Evolutionary conservation across 2,888 invertebrate species (phyloP), one percentile per base, ranked within the genome.

Genomic region (Eupeodes latifasciatus): DNA sequence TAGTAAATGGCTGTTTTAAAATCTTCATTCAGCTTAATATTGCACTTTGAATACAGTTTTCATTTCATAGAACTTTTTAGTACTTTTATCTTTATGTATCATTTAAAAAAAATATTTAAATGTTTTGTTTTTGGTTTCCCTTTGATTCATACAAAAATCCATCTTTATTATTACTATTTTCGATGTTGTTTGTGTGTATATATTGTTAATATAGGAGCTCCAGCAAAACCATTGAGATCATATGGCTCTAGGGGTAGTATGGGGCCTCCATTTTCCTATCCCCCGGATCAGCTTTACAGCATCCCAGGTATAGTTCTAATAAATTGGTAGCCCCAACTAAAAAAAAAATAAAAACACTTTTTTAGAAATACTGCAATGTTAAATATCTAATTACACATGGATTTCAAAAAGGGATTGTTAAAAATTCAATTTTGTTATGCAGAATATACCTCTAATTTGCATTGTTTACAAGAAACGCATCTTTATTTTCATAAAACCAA

Each of bases 221-320:
- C 94, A 91, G 93, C 93, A 90, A 94, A 94, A 92, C 94, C 94
- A 91, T 92, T 94, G 91, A 92, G 94, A 91, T 93, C 94, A 90
- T 93, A 94, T 91, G 93, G 93, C 91, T 92, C 93, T 90, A 92
- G 94, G 91, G 94, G 94, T 92, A 93, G 92, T 91, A 93, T 93
- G 93, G 93, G 93, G 90, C 93, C 93, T 91, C 92, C 92, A 91
- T 93, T 93, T 91, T 92, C 93, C 91, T 93, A 93, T 92, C 91
- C 93, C 91, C 92, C 93, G 92, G 94, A 94, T 92, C 94, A 94
- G 91, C 94, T 94, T 90, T 94, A 94, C 93, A 94, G 93, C 92
- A 93, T 94, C 91, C 94, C 94, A 93, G 94, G 94, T 94, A 94
- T 92, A 90, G 81, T 77, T 84, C 77, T 69, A 66, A 80, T 27